Evolutionary conservation across 30 jellyfish, hydroid and myxozoan species (phyloP).

Genomic region (Hydractinia echinata): DNA sequence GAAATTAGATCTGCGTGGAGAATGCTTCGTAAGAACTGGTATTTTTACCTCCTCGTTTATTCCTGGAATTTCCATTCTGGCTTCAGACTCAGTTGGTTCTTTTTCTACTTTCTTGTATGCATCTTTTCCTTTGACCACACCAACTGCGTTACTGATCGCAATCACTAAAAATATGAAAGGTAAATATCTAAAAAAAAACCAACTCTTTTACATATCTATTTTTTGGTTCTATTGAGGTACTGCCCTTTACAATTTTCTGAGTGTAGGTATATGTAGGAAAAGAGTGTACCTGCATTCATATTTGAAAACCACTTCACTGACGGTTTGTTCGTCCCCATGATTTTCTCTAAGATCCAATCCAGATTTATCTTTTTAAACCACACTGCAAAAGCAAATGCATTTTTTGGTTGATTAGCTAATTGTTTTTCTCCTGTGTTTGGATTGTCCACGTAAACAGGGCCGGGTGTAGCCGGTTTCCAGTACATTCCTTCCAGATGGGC

Average conservation of each 20-base stretch:
- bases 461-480: constrained; percentile 2
- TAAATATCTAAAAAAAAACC: not conserved
- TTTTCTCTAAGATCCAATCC: constrained; percentile 5
- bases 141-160: constrained; percentile 2
- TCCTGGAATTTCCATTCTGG: too few relatives aligned
- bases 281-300: not conserved
- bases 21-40: too few relatives aligned
- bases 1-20: too few relatives aligned
- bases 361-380: constrained; percentile 11
- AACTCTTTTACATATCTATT: too few relatives aligned
- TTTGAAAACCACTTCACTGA: not conserved
- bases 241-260: too few relatives aligned
- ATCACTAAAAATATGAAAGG: not conserved
- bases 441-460: not conserved
- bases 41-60: too few relatives aligned
- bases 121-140: not conserved
- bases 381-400: constrained; percentile 12
- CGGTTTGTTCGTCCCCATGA: not conserved
- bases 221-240: too few relatives aligned
- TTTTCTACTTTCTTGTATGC: not conserved
- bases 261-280: too few relatives aligned
- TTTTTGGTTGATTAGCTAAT: not conserved
- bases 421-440: not conserved
- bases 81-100: too few relatives aligned
- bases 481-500: constrained; percentile 5